Base-by-base conservation (phyloP, 2,113 vertebrate genomes). In the Coptodon rendalli region DNA sequence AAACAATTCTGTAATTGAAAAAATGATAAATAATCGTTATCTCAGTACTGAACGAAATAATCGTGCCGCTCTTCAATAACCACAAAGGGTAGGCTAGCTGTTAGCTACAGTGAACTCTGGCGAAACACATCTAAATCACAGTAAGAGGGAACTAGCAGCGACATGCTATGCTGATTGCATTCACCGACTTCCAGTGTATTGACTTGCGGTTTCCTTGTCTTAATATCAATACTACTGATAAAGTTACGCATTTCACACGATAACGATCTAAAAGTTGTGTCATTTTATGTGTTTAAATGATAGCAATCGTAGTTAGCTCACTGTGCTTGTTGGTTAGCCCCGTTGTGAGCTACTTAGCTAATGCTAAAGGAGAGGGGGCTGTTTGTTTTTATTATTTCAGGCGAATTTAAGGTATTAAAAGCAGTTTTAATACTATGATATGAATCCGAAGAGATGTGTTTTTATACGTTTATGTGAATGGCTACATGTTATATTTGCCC, bases 311-410 rank as follows among this genome's bases (percentile, higher is more conserved):
- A 61, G 89, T 90, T 45, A 84, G 88, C 92, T 91, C 85, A 88
- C 85, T 36, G 34, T 29, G 54, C 52, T 16, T 81, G 31, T 68
- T 84, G 34, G 82, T 86, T 89, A 87, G 61, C 90, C 59, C 81
- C 19, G 53, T 56, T 54, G 71, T 82, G 34, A 84, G 93, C 90
- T 92, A 89, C 82, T 85, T 85, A 88, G 91, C 89, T 85, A 82
- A 90, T 63, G 94, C 91, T 92, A 92, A 93, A 79, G 71, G 38
- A 27, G 52, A 61, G n/a, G 89, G 81, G 52, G 85, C 52, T 79
- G 79, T 87, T 90, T 90, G 52, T 80, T 88, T 91, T 85, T 16
- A 63, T 57, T 9, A 14, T 63, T 71, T 61, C 82, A 56, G n/a
- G 48, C 3, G 3, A 22, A 52, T 63, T 16, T 11, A 3, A 16